A percentile compares a stretch with the other conserved stretches of the same genome.
Evolutionary conservation across 2,888 invertebrate genomes (phyloP).

Genomic region (Gisinianus flammeolus): DNA sequence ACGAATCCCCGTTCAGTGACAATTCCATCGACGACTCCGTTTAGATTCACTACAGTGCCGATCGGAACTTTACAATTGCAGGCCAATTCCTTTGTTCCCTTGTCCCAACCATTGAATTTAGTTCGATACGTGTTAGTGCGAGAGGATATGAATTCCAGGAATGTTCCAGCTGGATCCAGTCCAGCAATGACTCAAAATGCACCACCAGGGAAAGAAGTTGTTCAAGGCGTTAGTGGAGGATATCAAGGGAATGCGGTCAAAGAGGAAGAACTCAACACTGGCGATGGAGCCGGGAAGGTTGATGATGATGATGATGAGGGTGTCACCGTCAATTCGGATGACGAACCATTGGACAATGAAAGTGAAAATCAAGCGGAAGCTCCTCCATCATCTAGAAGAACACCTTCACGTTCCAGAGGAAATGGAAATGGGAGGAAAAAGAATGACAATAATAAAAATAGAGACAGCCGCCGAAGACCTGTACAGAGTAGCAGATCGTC

Average conservation of each 20-base stretch:
- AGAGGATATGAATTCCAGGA: not conserved
- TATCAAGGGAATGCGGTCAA: not conserved
- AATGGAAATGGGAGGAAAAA: no score
- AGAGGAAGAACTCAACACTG: not conserved
- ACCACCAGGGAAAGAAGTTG: not conserved
- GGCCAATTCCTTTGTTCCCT: not conserved
- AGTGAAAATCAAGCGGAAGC: not conserved
- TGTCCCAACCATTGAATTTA: not conserved
- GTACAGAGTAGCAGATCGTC: not conserved
- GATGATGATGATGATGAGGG: not conserved
- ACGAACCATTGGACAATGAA: not conserved
- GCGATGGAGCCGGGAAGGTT: not conserved
- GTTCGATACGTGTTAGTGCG: not conserved
- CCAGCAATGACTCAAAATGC: not conserved
- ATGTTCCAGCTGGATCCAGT: not conserved
- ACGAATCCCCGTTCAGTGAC: not conserved
- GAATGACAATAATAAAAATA: no score
- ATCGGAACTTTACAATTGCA: not conserved
- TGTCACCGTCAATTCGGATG: not conserved
- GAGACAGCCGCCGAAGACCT: not conserved
- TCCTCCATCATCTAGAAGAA: not conserved
- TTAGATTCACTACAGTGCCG: not conserved
- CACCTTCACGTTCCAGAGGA: not conserved
- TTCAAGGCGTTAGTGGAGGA: not conserved
- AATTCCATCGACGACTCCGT: not conserved